Percentiles rank a stretch among this genome's conserved stretches.
phyloP scores from a whole-genome alignment of 2,113 vertebrate genomes.

The human (Homo sapiens) region GRCh38 chr5:152994501-152995000 shows the following conservation, averaged over 20 bases:
- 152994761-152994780: background rate
- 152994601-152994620: background rate
- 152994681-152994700: background rate
- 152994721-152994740: background rate
- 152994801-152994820: background rate
- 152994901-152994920: background rate
- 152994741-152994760: background rate
- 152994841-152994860: background rate
- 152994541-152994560: background rate
- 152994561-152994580: rapidly evolving
- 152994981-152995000: background rate
- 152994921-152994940: background rate
- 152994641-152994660: background rate
- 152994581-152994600: background rate
- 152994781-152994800: background rate
- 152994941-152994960: background rate
- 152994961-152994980: background rate
- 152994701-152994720: background rate
- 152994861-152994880: background rate
- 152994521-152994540: background rate
- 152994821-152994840: background rate
- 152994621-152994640: background rate
- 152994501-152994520: constrained; percentile 70
- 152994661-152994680: background rate
- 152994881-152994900: background rate